Evolutionary conservation across 2,888 invertebrate genomes (phyloP).

Genomic region (Chalcosyrphus nemorum): DNA sequence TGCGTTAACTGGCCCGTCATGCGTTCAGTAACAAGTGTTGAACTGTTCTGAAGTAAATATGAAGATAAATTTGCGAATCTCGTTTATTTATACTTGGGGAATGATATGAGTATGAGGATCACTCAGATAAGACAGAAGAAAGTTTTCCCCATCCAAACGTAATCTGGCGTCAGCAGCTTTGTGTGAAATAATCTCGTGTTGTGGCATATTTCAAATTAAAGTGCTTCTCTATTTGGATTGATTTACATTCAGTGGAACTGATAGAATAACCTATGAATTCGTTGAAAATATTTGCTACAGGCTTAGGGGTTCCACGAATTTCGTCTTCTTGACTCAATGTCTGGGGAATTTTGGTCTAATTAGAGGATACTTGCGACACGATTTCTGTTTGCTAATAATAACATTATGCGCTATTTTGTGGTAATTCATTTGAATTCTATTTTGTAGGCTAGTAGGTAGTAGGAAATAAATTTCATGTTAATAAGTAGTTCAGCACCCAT

Average conservation of each 20-base stretch:
- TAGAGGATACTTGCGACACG: background rate
- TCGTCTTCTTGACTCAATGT: background rate
- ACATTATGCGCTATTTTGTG: too few relatives aligned
- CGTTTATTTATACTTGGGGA: constrained; percentile 14
- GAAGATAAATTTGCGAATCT: background rate
- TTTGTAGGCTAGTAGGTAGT: too few relatives aligned
- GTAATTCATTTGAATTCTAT: background rate
- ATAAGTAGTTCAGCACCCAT: too few relatives aligned
- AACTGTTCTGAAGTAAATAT: background rate
- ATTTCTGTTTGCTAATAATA: background rate
- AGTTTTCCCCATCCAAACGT: background rate
- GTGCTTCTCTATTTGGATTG: background rate
- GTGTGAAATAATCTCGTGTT: background rate
- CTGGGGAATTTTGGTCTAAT: background rate
- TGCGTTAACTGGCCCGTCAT: background rate
- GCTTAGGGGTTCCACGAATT: background rate
- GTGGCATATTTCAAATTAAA: constrained; percentile 14
- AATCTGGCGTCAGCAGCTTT: background rate
- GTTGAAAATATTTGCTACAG: background rate
- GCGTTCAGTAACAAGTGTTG: background rate
- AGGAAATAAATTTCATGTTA: background rate
- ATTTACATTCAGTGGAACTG: background rate
- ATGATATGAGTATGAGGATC: background rate
- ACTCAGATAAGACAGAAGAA: background rate
- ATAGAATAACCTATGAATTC: background rate